Base-by-base conservation (phyloP, 2,113 vertebrate species). In the Nothobranchius furzeri region DNA sequence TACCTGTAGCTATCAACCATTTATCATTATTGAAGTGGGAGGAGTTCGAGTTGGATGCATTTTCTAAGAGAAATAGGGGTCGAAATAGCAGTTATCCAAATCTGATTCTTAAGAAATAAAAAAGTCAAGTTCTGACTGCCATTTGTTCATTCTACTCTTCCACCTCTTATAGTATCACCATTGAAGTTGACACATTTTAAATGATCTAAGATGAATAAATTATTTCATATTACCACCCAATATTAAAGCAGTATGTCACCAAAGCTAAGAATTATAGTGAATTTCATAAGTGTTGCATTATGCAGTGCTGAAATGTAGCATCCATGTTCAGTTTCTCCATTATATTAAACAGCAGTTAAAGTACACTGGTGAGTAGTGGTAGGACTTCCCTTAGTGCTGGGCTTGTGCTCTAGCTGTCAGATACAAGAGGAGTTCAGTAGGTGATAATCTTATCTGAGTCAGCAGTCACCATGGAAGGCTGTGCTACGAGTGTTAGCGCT, bases 401-500 rank as follows among this genome's bases (percentile, higher is more conserved):
- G 73, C 70, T 43, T 52, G 61, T 68, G 40, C 51, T 36, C 57
- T 42, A 55, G 43, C 2, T 2, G 24, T 51, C 46, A 67, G 70
- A 78, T 78, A 68, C 12, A 20, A 56, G 72, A 64, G 53, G 60
- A 80, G 78, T 77, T 82, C 59, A 78, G 24, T 60, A 42, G 55
- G 73, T 76, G 75, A 71, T 85, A 71, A 79, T 82, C 80, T 88
- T 76, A 79, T 75, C 71, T 83, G 66, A 88, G 77, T 83, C 78
- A 80, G 83, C 82, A 63, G 50, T 68, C 72, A 46, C 37, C 24
- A 65, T 68, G 51, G 60, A 68, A 76, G 58, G 64, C 46, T 59
- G 12, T 49, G 12, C 12, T 4, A 6, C 1, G 12, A 13, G 13
- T 14, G 13, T 47, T 47, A 14, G 13, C 43, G 13, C 14, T 20